Evolutionary conservation across 2,113 vertebrate genomes (phyloP).

Genomic region (Origma solitaria): DNA sequence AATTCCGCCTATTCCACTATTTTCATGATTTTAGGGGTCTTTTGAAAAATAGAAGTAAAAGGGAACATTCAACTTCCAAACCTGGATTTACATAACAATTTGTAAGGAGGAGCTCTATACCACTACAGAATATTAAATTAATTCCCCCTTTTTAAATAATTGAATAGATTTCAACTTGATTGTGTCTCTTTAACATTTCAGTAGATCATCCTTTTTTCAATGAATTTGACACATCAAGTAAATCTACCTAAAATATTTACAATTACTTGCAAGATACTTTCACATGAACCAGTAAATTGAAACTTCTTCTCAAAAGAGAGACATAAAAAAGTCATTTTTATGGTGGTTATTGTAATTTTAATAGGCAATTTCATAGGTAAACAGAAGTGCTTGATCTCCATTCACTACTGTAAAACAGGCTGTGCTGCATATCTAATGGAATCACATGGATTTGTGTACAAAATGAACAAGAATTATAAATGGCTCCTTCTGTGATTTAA

Average conservation of each 20-base stretch:
- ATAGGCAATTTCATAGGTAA: constrained; percentile 66
- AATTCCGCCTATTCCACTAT: neutral
- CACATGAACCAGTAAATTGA: constrained; percentile 38
- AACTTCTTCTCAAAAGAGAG: constrained; percentile 57
- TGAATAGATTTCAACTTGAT: constrained; percentile 22
- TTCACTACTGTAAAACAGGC: constrained; percentile 52
- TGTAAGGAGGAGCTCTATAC: neutral
- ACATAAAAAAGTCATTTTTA: constrained; percentile 53
- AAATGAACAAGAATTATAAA: constrained; percentile 66
- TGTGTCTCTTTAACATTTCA: constrained; percentile 22
- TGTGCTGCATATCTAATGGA: constrained; percentile 60
- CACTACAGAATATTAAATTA: neutral
- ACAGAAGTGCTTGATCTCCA: constrained; percentile 67
- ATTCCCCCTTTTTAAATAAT: constrained; percentile 21
- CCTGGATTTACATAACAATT: neutral
- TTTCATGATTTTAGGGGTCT: neutral
- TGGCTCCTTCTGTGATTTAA: constrained; percentile 51
- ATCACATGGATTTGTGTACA: constrained; percentile 47
- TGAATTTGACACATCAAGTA: constrained; percentile 28
- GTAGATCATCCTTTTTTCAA: neutral
- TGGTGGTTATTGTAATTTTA: constrained; percentile 62
- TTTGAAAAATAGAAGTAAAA: neutral
- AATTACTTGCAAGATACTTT: constrained; percentile 43
- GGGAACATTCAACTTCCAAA: neutral
- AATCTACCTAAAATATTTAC: constrained; percentile 57